Evolutionary conservation across 2,113 vertebrate genomes (phyloP).

Genomic region (Paratilapia polleni): DNA sequence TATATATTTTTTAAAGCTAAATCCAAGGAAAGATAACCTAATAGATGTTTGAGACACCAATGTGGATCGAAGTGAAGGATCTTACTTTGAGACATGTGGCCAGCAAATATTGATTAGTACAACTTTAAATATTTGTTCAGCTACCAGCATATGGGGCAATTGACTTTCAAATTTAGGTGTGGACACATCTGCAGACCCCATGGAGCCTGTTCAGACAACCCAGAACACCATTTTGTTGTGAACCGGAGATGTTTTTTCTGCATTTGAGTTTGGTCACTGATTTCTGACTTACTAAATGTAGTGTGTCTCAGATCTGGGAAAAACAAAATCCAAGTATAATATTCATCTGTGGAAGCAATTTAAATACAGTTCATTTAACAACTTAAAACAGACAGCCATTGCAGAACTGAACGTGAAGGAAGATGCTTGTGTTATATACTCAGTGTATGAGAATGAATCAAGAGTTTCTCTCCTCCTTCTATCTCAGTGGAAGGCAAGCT

Average conservation of each 20-base stretch:
- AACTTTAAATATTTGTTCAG: not conserved
- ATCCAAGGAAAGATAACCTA: not conserved
- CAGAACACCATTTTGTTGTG: not conserved
- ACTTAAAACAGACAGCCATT: not conserved
- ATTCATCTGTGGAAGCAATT: not conserved
- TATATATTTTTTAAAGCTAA: not conserved
- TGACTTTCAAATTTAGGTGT: not conserved
- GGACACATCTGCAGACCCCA: not conserved
- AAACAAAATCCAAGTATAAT: not conserved
- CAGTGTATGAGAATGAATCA: conserved; percentile 15
- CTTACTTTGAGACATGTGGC: not conserved
- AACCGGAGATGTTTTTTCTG: not conserved
- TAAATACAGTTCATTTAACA: not conserved
- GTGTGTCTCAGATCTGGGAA: accelerated
- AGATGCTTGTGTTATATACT: not conserved
- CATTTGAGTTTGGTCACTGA: not conserved
- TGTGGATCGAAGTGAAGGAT: not conserved
- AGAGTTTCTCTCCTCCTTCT: conserved; percentile 9
- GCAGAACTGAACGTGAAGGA: not conserved
- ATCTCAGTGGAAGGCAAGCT: conserved; percentile 32
- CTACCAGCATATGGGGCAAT: not conserved
- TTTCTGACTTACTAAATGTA: not conserved
- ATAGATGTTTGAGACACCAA: not conserved
- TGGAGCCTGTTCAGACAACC: not conserved
- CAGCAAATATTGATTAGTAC: not conserved